Evolutionary conservation across 1,140 invertebrate species (phyloP).

Genomic region (Drosophila kohkoa): DNA sequence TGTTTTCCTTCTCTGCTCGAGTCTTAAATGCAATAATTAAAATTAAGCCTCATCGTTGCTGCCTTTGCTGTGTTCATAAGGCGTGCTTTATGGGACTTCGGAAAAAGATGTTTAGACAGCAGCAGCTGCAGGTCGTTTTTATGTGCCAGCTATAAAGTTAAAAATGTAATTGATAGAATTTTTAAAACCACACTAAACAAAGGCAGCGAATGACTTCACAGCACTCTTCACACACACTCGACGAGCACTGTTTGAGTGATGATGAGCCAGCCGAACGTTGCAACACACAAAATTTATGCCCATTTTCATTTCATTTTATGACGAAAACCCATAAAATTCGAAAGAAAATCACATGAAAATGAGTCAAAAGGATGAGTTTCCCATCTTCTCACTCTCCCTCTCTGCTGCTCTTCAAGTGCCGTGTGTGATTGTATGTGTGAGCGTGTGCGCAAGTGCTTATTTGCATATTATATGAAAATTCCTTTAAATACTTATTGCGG

Average conservation of each 20-base stretch:
- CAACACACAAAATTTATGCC: conserved; percentile 70
- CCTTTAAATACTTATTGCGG: conserved; percentile 80
- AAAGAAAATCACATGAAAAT: conserved; percentile 66
- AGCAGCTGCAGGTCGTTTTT: conserved; percentile 43
- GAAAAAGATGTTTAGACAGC: conserved; percentile 34
- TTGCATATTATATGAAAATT: conserved; percentile 81
- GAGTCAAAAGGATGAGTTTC: conserved; percentile 41
- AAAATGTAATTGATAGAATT: conserved; percentile 81
- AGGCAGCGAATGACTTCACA: conserved; percentile 15
- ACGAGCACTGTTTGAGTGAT: conserved; percentile 4
- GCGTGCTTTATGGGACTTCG: conserved; percentile 54
- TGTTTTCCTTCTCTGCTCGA: conserved; percentile 25
- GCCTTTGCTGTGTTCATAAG: conserved; percentile 49
- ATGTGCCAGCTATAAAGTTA: conserved; percentile 62
- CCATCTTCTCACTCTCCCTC: background rate
- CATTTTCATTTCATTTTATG: conserved; percentile 80
- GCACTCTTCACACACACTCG: background rate
- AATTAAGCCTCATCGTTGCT: conserved; percentile 43
- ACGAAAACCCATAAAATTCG: conserved; percentile 77
- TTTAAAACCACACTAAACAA: conserved; percentile 65
- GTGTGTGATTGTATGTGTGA: conserved; percentile 4
- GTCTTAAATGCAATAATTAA: conserved; percentile 70
- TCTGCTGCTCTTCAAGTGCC: conserved; percentile 9
- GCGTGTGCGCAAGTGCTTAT: conserved; percentile 48
- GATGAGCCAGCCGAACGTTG: conserved; percentile 34